A percentile compares a stretch with the other conserved stretches of the same genome.
These are phyloP conservation scores for Plectus sambesii DNA, from an alignment of 1,140 invertebrate genomes.

Conservation along the genomic window DNA sequence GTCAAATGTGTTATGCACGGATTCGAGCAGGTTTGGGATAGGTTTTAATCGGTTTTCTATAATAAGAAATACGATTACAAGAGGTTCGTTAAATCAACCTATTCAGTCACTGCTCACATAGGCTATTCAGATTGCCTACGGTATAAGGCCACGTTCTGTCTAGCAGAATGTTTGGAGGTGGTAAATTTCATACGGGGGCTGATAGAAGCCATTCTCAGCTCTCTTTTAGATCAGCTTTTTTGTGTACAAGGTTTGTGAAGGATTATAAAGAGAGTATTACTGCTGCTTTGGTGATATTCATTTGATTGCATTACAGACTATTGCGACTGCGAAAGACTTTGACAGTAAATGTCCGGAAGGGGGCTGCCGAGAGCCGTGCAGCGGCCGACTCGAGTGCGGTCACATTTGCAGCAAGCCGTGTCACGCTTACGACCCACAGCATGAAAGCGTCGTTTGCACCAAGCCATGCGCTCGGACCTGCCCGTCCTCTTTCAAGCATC, in stretches of 20 bases:
- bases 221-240: no score
- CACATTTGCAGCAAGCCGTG: conserved; percentile 19
- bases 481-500: conserved; percentile 12
- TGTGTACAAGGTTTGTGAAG: no score
- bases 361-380: conserved; percentile 14
- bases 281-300: no score
- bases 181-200: conserved; percentile 9
- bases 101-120: neutral
- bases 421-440: conserved; percentile 11
- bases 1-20: conserved; percentile 49
- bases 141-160: neutral
- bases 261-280: no score
- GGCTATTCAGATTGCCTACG: neutral
- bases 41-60: conserved; percentile 47
- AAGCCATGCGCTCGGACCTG: conserved; percentile 16
- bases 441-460: conserved; percentile 10
- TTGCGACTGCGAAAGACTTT: conserved; percentile 11
- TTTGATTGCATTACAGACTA: no score
- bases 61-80: conserved; percentile 46
- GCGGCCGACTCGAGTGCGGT: conserved; percentile 19
- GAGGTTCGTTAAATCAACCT: conserved; percentile 34
- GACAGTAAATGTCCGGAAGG: conserved; percentile 23
- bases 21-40: conserved; percentile 35
- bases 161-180: neutral
- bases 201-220: no score